Conservation (phyloP, 1,140 invertebrate genomes). For the Antheraea mylitta region DNA sequence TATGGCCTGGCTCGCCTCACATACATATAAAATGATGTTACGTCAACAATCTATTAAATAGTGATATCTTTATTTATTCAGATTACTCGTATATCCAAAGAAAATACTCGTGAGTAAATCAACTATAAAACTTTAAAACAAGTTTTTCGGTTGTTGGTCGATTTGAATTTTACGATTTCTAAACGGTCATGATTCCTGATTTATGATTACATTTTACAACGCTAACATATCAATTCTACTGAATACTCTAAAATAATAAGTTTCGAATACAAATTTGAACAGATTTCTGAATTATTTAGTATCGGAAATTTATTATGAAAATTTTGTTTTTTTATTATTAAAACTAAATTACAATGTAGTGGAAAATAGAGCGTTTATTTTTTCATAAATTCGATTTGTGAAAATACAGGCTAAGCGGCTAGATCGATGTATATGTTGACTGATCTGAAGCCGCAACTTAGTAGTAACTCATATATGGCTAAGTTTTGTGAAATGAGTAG, state of each 20-base stretch:
- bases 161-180: background rate
- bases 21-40: background rate
- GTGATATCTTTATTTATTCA: conserved; percentile 1
- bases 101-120: background rate
- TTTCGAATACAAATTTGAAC: background rate
- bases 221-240: background rate
- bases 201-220: background rate
- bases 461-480: too few species aligned
- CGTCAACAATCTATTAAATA: conserved; percentile 1
- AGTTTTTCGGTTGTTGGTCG: background rate
- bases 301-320: too few species aligned
- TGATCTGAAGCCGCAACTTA: too few species aligned
- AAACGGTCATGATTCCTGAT: background rate
- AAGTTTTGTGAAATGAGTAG: too few species aligned
- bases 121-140: too few species aligned
- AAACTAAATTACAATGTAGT: too few species aligned
- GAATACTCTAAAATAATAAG: background rate
- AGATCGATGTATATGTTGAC: too few species aligned
- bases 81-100: background rate
- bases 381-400: too few species aligned
- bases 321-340: too few species aligned
- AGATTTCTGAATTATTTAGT: background rate
- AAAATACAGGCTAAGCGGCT: too few species aligned
- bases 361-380: too few species aligned
- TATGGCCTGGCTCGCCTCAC: background rate